These are phyloP conservation scores for Asteroscopus sphinx DNA, from an alignment of 2,888 invertebrate genomes.

Conservation along the genomic window DNA sequence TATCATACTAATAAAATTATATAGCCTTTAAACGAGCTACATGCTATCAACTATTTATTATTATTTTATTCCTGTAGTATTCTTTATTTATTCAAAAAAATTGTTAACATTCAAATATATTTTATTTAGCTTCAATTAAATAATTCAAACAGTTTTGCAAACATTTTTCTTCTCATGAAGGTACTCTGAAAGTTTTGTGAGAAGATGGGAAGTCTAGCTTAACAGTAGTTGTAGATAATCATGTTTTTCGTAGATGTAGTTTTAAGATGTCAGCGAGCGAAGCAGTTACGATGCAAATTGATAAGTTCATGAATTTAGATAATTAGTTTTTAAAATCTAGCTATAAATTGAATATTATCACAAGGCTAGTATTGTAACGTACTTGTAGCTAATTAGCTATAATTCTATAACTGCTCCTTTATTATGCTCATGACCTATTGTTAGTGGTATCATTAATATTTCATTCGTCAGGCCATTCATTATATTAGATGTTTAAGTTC, in stretches of 20 bases:
- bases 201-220: constrained; percentile 86
- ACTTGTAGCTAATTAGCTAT: constrained; percentile 75
- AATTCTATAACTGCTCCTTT: constrained; percentile 70
- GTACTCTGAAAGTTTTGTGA: constrained; percentile 88
- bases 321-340: constrained; percentile 75
- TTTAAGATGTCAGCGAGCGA: constrained; percentile 78
- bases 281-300: constrained; percentile 73
- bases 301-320: constrained; percentile 72
- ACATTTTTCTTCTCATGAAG: constrained; percentile 89
- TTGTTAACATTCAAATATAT: constrained; percentile 69
- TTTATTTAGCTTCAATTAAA: constrained; percentile 80
- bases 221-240: constrained; percentile 82
- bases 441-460: constrained; percentile 64
- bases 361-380: constrained; percentile 77
- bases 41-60: constrained; percentile 71
- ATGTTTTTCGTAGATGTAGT: constrained; percentile 84
- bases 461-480: constrained; percentile 67
- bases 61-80: constrained; percentile 80
- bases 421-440: constrained; percentile 70
- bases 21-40: constrained; percentile 74
- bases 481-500: constrained; percentile 71
- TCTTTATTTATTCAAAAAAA: constrained; percentile 71
- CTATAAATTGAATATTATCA: constrained; percentile 67
- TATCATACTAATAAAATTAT: constrained; percentile 36
- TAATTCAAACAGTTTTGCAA: constrained; percentile 87